Evolutionary conservation across 2,888 invertebrate genomes (phyloP).

Genomic region (Drosophila quinaria): DNA sequence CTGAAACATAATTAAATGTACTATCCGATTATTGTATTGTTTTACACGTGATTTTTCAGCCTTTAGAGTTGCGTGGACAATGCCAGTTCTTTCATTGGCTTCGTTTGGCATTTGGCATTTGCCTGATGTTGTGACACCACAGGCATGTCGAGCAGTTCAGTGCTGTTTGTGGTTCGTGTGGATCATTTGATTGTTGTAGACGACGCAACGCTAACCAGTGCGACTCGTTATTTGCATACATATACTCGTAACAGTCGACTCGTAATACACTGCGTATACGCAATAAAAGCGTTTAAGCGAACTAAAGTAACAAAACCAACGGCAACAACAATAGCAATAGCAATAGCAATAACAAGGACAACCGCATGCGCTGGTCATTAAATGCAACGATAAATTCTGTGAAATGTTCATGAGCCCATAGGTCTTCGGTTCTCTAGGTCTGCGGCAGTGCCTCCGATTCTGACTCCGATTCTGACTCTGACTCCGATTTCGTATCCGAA

Average conservation of each 20-base stretch:
- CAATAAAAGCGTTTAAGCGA: slow-evolving; percentile 62
- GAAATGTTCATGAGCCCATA: slow-evolving; percentile 19
- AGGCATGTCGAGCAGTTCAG: slow-evolving; percentile 19
- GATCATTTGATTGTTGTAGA: slow-evolving; percentile 46
- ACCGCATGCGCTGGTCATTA: slow-evolving; percentile 71
- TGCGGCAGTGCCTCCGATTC: background rate
- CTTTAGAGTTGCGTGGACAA: slow-evolving; percentile 28
- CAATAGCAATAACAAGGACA: slow-evolving; percentile 39
- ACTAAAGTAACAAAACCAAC: slow-evolving; percentile 34
- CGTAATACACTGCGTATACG: slow-evolving; percentile 73
- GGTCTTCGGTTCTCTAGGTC: slow-evolving; percentile 6
- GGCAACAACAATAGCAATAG: slow-evolving; percentile 33
- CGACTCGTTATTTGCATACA: slow-evolving; percentile 54
- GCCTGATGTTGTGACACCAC: slow-evolving; percentile 14
- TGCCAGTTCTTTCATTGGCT: slow-evolving; percentile 55
- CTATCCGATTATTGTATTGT: slow-evolving; percentile 17
- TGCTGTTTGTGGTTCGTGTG: slow-evolving; percentile 54
- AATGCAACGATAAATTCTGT: slow-evolving; percentile 75
- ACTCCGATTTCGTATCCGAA: slow-evolving; percentile 31
- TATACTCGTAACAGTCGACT: slow-evolving; percentile 42
- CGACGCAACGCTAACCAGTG: slow-evolving; percentile 14
- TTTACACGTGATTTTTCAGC: slow-evolving; percentile 12
- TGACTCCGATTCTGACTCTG: background rate
- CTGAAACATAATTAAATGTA: slow-evolving; percentile 49
- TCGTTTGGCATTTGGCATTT: slow-evolving; percentile 59